Evolutionary conservation across 2,797 vertebrate species (phyloP).

Genomic region (Hoplostethus mediterraneus): DNA sequence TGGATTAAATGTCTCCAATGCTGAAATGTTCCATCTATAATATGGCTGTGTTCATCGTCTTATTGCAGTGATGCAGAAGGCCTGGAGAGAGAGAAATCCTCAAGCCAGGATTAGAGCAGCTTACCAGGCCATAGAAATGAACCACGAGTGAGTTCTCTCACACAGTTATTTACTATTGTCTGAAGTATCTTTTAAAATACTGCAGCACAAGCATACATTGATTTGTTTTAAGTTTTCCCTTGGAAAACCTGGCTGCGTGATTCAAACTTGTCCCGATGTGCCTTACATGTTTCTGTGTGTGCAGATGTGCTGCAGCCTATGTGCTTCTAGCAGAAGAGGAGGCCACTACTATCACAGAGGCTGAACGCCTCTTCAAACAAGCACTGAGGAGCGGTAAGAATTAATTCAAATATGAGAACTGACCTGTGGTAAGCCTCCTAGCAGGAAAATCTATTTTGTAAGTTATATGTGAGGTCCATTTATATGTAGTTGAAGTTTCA

Average conservation of each 20-base stretch:
- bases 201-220: neutral
- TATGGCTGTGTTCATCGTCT: constrained; percentile 51
- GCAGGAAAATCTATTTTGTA: neutral
- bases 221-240: neutral
- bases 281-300: neutral
- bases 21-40: constrained; percentile 28
- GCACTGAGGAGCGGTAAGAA: constrained; percentile 92
- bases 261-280: neutral
- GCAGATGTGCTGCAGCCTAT: constrained; percentile 94
- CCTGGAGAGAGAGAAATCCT: constrained; percentile 98
- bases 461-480: neutral
- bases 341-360: constrained; percentile 97
- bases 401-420: neutral
- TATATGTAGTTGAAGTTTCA: constrained; percentile 1
- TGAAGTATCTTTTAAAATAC: neutral
- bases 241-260: neutral
- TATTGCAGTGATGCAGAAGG: constrained; percentile 97
- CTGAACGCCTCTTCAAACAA: constrained; percentile 96
- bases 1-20: neutral
- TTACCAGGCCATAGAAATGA: constrained; percentile 96
- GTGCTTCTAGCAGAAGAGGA: constrained; percentile 98
- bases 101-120: constrained; percentile 97
- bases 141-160: constrained; percentile 92
- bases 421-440: neutral
- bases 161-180: constrained; percentile 5